Conservation (phyloP, 2,797 vertebrate genomes). For the Acanthurus lineatus region DNA sequence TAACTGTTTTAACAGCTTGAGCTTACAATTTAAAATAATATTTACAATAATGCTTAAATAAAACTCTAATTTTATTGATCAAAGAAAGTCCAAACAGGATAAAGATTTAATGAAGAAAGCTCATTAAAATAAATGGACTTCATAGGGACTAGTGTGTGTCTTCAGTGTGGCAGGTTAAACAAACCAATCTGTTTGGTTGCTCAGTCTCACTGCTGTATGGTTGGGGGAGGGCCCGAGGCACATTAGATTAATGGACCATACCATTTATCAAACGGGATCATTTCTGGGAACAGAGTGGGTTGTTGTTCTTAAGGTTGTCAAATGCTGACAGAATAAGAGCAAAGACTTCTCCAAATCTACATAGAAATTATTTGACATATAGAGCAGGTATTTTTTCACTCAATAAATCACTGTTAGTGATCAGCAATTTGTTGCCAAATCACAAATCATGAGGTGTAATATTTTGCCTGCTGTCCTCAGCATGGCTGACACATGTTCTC, state of each 20-base stretch:
- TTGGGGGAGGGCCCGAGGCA: slow-evolving; percentile 26
- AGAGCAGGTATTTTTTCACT: not conserved
- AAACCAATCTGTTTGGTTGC: slow-evolving; percentile 4
- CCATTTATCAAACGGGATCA: slow-evolving; percentile 70
- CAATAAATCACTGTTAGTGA: slow-evolving; percentile 42
- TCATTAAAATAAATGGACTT: slow-evolving; percentile 6
- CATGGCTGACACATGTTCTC: slow-evolving; percentile 13
- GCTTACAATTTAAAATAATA: not conserved
- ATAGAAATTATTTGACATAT: slow-evolving; percentile 8
- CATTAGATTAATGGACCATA: slow-evolving; percentile 73
- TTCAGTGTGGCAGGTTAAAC: slow-evolving; percentile 10
- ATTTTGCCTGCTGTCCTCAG: not conserved
- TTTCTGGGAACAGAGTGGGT: slow-evolving; percentile 59
- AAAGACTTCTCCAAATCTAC: slow-evolving; percentile 6
- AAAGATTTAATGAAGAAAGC: not conserved
- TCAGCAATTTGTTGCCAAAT: slow-evolving; percentile 23
- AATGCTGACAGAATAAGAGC: slow-evolving; percentile 65
- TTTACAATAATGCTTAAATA: not conserved
- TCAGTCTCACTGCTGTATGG: slow-evolving; percentile 7
- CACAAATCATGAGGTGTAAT: slow-evolving; percentile 38
- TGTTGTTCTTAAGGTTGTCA: slow-evolving; percentile 54
- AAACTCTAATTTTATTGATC: not conserved
- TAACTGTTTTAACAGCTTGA: not conserved
- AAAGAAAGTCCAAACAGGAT: not conserved
- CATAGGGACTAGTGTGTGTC: slow-evolving; percentile 2